Percentiles rank a stretch among this genome's conserved stretches.
Conservation (phyloP, 1,140 invertebrate species). For the Anoplophora glabripennis region DNA sequence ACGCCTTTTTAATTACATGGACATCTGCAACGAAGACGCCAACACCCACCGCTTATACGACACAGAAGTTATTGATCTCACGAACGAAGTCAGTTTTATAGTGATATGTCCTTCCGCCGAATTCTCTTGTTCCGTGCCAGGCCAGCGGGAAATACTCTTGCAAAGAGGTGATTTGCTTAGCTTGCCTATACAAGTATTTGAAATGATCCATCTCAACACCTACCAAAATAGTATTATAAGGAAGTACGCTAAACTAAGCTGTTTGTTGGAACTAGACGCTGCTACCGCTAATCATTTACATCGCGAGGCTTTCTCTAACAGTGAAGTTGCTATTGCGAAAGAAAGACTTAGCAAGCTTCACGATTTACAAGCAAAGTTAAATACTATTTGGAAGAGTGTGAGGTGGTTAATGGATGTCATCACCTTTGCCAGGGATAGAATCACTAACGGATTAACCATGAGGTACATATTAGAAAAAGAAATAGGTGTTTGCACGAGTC, state of each 20-base stretch:
- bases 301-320: conserved; percentile 88
- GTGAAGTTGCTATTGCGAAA: conserved; percentile 81
- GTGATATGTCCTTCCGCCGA: conserved; percentile 87
- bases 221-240: conserved; percentile 87
- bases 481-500: conserved; percentile 43
- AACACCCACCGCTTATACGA: conserved; percentile 80
- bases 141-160: conserved; percentile 76
- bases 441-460: conserved; percentile 45
- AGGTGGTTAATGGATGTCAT: conserved; percentile 95
- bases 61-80: conserved; percentile 87
- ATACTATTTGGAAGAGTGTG: conserved; percentile 85
- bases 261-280: conserved; percentile 88
- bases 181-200: conserved; percentile 79
- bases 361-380: conserved; percentile 77
- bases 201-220: conserved; percentile 89
- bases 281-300: conserved; percentile 88
- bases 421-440: conserved; percentile 81
- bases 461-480: conserved; percentile 53
- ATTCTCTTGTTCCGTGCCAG: conserved; percentile 85
- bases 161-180: conserved; percentile 78
- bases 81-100: conserved; percentile 82
- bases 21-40: conserved; percentile 67
- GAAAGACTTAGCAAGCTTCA: conserved; percentile 78
- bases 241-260: conserved; percentile 86
- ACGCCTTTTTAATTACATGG: conserved; percentile 75